These are phyloP conservation scores for Cuculus canorus DNA, from an alignment of 2,797 vertebrate genomes.

Conservation along the genomic window DNA sequence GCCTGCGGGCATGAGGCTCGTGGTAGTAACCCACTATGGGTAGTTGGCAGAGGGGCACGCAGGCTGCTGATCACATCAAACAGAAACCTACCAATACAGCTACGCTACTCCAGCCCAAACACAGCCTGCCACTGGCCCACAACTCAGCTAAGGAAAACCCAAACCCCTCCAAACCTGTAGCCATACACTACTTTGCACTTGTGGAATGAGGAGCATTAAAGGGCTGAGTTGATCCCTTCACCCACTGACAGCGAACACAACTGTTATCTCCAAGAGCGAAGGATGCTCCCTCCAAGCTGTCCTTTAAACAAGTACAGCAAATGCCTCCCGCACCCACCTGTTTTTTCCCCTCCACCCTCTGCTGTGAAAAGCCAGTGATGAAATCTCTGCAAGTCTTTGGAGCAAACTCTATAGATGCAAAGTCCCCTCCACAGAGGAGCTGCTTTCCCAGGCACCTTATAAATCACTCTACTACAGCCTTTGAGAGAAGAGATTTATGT, in stretches of 20 bases:
- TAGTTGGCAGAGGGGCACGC: background rate
- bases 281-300: background rate
- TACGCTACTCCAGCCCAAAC: background rate
- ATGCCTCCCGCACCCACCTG: accelerated
- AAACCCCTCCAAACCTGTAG: background rate
- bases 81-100: background rate
- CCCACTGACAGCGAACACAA: background rate
- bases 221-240: background rate
- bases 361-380: background rate
- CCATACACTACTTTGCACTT: background rate
- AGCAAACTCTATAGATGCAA: background rate
- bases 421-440: background rate
- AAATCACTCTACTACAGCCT: background rate
- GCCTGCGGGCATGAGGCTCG: background rate
- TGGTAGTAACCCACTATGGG: background rate
- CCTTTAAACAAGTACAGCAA: background rate
- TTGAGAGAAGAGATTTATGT: background rate
- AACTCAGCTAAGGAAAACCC: background rate
- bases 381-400: background rate
- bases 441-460: background rate
- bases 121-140: background rate
- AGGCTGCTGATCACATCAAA: background rate
- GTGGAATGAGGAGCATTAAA: background rate
- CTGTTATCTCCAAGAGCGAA: background rate
- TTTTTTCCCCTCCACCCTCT: background rate